Base-by-base conservation (phyloP, 2,888 invertebrate genomes). In the Griposia aprilina region DNA sequence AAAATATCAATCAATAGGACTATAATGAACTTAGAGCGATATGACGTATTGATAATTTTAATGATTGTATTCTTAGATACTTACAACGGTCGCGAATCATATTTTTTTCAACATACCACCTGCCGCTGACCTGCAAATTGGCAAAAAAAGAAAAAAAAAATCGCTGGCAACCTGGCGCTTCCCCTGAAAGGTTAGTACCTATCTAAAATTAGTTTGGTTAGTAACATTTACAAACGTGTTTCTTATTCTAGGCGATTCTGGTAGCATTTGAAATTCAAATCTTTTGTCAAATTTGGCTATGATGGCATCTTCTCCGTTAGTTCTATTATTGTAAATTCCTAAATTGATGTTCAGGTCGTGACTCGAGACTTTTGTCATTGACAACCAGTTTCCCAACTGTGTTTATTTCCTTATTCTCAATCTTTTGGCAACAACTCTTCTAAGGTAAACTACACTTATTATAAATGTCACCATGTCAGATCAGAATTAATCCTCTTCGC, bases 331-430 rank as follows among this genome's bases (percentile, higher is more conserved):
- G 6, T 36, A 59, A 63, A 80, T 69, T 76, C 72, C 20, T 66
- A 45, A 52, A 78, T 74, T 55, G 36, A 79, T 77, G 26, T 41
- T 73, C 8, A 67, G 26, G 66, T 78, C 62, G 41, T 23, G 72
- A 17, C 26, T 78, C 74, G 59, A 78, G 63, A 62, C 36, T 77
- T 73, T 75, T 76, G 74, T 76, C 75, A 75, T 50, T 74, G 67
- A 65, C 36, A 83, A 76, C 86, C 75, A 69, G 86, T 79, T 86
- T 52, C 80, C 45, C 36, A 36, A 65, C 63, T n/a, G 48, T 59
- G 63, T 72, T 70, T 55, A 50, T 73, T 85, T 77, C 76, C 76
- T 71, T 77, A 70, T 80, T 68, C 60, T 50, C 13, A 69, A 66
- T 73, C 20, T 69, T 78, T 88, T 45, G 36, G n/a, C 62, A 74